Evolutionary conservation across 2,113 vertebrate genomes (phyloP).

Genomic region (Myanophis thanlyinensis): DNA sequence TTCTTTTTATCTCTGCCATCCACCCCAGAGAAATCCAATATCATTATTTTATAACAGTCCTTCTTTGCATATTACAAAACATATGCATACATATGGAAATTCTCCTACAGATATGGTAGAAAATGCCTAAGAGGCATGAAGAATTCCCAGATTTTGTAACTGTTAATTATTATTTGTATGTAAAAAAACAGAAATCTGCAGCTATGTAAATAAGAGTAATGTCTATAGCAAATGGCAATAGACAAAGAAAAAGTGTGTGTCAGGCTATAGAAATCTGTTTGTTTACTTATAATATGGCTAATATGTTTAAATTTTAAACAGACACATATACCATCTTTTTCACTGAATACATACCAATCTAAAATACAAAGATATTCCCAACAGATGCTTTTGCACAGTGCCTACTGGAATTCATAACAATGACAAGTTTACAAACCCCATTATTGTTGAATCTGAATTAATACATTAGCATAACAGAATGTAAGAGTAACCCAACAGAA

Average conservation of each 20-base stretch:
- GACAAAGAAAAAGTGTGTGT: conserved; percentile 48
- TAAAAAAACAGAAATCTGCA: conserved; percentile 4
- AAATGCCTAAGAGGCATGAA: background rate
- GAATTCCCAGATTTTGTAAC: conserved; percentile 22
- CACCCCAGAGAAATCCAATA: background rate
- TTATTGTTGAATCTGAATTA: conserved; percentile 32
- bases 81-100: background rate
- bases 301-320: conserved; percentile 20
- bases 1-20: background rate
- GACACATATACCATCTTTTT: conserved; percentile 29
- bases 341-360: conserved; percentile 21
- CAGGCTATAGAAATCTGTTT: conserved; percentile 24
- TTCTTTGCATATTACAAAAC: background rate
- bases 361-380: conserved; percentile 23
- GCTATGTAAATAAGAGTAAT: conserved; percentile 40
- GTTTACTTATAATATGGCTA: conserved; percentile 40
- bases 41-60: background rate
- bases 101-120: conserved; percentile 13
- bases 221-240: conserved; percentile 39
- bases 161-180: conserved; percentile 38
- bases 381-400: conserved; percentile 33
- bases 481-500: conserved; percentile 49
- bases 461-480: conserved; percentile 64
- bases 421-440: conserved; percentile 36
- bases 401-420: conserved; percentile 28